Conservation (phyloP, 2,888 invertebrate genomes). For the Tiphia femorata region DNA sequence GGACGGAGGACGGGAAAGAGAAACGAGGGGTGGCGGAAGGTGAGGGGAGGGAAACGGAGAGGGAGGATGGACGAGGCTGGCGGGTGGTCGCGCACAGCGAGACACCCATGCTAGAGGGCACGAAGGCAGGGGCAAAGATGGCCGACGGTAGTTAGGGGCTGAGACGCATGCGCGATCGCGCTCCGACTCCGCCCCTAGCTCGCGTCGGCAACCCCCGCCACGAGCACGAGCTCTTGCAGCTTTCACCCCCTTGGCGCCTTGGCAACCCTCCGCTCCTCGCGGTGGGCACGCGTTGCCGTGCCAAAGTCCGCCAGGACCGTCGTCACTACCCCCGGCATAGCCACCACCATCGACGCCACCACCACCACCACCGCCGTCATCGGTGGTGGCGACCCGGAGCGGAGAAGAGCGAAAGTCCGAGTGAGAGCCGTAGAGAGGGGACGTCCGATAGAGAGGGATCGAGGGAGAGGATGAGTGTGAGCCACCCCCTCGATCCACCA, state of each 20-base stretch:
- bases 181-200: constrained; percentile 30
- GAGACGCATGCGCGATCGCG: constrained; percentile 55
- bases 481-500: constrained; percentile 13
- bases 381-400: background rate
- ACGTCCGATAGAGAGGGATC: background rate
- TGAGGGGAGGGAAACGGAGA: constrained; percentile 13
- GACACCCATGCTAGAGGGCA: constrained; percentile 50
- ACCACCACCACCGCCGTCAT: constrained; percentile 26
- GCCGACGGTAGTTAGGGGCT: constrained; percentile 47
- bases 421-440: background rate
- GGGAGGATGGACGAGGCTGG: constrained; percentile 33
- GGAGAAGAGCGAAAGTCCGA: background rate
- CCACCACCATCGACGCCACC: constrained; percentile 22
- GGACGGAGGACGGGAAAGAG: background rate
- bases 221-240: constrained; percentile 32
- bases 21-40: constrained; percentile 19
- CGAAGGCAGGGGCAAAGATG: constrained; percentile 57
- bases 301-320: constrained; percentile 28
- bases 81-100: constrained; percentile 62
- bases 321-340: background rate
- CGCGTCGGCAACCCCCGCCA: constrained; percentile 14
- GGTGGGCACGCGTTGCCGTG: constrained; percentile 39
- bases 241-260: constrained; percentile 28
- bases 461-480: constrained; percentile 2
- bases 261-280: constrained; percentile 40